Percentiles rank a stretch among this genome's conserved stretches.
These are phyloP conservation scores for Potorous gilbertii DNA, from an alignment of 2,797 vertebrate genomes.

Conservation along the genomic window DNA sequence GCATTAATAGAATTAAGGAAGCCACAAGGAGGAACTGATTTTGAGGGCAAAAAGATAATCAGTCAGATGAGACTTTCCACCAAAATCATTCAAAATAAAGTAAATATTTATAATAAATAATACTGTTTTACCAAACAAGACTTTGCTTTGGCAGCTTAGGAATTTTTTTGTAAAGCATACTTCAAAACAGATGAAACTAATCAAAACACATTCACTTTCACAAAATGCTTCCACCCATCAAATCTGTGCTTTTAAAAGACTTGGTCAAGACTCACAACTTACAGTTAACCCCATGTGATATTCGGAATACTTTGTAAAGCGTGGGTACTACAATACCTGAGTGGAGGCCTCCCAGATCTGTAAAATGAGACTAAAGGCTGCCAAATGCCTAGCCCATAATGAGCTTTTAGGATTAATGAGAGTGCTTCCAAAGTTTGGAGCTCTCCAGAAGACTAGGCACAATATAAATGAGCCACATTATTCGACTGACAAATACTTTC, in stretches of 20 bases:
- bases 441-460: slow-evolving; percentile 52
- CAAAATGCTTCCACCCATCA: background rate
- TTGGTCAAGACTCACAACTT: background rate
- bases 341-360: background rate
- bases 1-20: background rate
- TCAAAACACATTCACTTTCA: background rate
- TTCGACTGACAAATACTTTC: slow-evolving; percentile 57
- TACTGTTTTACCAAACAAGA: background rate
- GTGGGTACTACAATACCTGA: background rate
- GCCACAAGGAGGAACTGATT: background rate
- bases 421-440: slow-evolving; percentile 44
- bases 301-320: background rate
- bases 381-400: background rate
- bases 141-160: background rate
- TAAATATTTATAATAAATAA: background rate
- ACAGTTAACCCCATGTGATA: background rate
- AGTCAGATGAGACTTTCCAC: background rate
- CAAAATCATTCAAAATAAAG: background rate
- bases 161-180: background rate
- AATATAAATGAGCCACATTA: slow-evolving; percentile 53
- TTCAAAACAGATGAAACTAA: background rate
- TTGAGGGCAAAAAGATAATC: background rate
- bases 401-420: slow-evolving; percentile 55
- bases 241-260: background rate
- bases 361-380: slow-evolving; percentile 42